Conservation (phyloP, 2,113 vertebrate genomes). For the Notechis scutatus region DNA sequence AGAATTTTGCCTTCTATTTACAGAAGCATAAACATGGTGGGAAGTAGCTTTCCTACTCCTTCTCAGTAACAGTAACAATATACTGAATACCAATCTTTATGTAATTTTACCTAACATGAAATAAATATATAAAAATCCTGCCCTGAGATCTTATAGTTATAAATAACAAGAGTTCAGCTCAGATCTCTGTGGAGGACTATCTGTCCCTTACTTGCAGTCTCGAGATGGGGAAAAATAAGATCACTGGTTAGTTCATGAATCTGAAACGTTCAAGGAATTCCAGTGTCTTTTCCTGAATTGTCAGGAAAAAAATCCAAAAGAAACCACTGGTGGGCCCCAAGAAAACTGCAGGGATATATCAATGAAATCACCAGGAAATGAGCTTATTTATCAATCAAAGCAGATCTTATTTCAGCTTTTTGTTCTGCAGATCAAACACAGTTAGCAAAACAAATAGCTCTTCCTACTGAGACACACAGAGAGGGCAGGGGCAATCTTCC, state of each 20-base stretch:
- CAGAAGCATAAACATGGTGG: not conserved
- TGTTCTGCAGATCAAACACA: not conserved
- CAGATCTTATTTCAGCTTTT: not conserved
- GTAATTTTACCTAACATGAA: not conserved
- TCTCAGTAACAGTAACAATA: not conserved
- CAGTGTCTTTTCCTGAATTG: not conserved
- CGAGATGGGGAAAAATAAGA: not conserved
- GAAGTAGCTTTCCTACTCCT: not conserved
- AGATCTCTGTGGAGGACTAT: not conserved
- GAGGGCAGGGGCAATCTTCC: not conserved
- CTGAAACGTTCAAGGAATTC: not conserved
- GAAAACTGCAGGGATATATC: not conserved
- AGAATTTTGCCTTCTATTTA: not conserved
- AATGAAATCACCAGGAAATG: not conserved
- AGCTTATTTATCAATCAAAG: not conserved
- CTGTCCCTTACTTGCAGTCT: not conserved
- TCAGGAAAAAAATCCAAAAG: not conserved
- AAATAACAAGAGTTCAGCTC: no score
- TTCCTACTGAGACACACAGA: not conserved
- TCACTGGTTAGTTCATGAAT: not conserved
- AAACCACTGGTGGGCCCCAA: not conserved
- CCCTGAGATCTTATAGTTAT: not conserved
- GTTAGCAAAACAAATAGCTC: not conserved
- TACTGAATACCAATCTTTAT: not conserved
- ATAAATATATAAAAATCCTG: not conserved